Conservation (phyloP, 2,113 vertebrate genomes). For the Synchiropus splendidus region DNA sequence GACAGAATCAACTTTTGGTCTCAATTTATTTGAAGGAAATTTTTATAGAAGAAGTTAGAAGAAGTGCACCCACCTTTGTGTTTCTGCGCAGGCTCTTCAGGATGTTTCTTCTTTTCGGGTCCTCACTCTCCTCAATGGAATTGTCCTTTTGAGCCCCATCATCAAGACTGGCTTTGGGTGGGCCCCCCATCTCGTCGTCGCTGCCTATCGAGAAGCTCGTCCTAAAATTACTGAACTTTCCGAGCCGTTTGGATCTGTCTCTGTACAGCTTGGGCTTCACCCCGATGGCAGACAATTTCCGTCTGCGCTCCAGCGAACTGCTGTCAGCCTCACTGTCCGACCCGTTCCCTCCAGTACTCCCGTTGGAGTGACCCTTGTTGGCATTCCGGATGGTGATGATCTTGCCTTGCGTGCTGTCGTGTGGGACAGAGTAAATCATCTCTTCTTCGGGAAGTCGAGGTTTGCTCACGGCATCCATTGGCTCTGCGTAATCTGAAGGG, state of each 20-base stretch:
- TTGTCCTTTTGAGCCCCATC: conserved; percentile 79
- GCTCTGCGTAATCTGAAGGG: conserved; percentile 91
- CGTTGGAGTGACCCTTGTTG: conserved; percentile 82
- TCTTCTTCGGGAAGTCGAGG: conserved; percentile 84
- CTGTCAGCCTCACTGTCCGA: conserved; percentile 92
- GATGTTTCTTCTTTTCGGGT: conserved; percentile 83
- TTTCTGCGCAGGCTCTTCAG: conserved; percentile 82
- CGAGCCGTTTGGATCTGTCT: conserved; percentile 78
- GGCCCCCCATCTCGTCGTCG: conserved; percentile 82
- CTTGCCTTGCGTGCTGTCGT: conserved; percentile 95
- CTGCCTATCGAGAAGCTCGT: conserved; percentile 85
- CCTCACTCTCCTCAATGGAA: conserved; percentile 77
- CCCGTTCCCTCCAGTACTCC: conserved; percentile 82
- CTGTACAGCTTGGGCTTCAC: conserved; percentile 82
- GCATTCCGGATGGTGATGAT: conserved; percentile 95
- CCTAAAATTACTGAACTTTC: conserved; percentile 82
- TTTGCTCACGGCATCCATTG: conserved; percentile 86
- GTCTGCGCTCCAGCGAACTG: conserved; percentile 80
- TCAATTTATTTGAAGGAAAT: background rate
- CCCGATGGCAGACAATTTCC: conserved; percentile 65
- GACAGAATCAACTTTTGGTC: background rate
- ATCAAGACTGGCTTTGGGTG: conserved; percentile 77
- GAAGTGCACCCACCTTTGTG: conserved; percentile 72
- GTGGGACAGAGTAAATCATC: conserved; percentile 92
- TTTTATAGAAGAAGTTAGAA: too few species aligned